Evolutionary conservation across 2,888 invertebrate genomes (phyloP).

Genomic region (Nowickia ferox): DNA sequence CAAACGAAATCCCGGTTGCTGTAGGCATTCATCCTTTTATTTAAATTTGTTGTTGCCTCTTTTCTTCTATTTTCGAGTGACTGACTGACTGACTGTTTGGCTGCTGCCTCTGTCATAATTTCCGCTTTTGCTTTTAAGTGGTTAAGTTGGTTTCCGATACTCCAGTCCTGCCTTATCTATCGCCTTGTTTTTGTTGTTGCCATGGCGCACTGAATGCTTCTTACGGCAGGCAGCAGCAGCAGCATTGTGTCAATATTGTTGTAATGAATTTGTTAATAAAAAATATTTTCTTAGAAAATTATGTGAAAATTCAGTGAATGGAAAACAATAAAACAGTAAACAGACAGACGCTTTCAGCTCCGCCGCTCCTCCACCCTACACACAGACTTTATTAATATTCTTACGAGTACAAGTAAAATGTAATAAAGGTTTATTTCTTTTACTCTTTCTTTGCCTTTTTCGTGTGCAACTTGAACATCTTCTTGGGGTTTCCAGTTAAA

Average conservation of each 20-base stretch:
- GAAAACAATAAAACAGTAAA: constrained; percentile 66
- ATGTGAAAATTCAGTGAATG: constrained; percentile 72
- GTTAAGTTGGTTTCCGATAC: constrained; percentile 70
- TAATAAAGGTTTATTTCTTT: constrained; percentile 60
- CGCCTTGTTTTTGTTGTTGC: constrained; percentile 55
- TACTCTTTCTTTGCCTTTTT: constrained; percentile 2
- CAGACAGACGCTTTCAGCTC: constrained; percentile 29
- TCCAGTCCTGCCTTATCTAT: constrained; percentile 4
- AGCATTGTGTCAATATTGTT: constrained; percentile 71
- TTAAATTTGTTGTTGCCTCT: constrained; percentile 21
- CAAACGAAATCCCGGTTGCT: constrained; percentile 33
- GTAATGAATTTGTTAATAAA: constrained; percentile 72
- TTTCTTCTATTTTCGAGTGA: constrained; percentile 21
- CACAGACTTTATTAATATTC: constrained; percentile 19
- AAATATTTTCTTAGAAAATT: constrained; percentile 72
- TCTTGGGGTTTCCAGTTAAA: constrained; percentile 55
- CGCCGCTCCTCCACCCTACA: background rate
- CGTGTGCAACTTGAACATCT: constrained; percentile 19
- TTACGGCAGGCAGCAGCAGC: background rate
- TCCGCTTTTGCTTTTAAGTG: constrained; percentile 71
- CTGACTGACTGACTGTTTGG: background rate
- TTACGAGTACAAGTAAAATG: constrained; percentile 20
- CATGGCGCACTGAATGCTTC: constrained; percentile 40
- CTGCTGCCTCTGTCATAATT: constrained; percentile 57
- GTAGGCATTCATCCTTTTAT: constrained; percentile 64